Evolutionary conservation across 1,140 invertebrate species (phyloP), one percentile per base, ranked within the genome.

Genomic region (Ctenoplectra terminalis): DNA sequence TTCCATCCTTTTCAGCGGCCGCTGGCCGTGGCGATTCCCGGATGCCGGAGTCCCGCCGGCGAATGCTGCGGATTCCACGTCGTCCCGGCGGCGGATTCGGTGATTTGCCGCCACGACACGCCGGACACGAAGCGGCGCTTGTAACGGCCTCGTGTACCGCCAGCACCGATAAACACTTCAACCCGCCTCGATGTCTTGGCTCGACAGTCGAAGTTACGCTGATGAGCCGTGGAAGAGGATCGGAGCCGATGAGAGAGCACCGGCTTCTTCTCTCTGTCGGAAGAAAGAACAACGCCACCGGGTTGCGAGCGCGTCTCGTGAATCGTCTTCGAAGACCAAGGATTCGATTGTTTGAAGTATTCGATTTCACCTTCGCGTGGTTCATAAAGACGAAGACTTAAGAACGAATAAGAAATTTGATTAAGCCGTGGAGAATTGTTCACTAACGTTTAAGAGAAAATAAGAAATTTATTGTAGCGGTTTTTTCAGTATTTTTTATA

Each of bases 31-130:
- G 67, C 84, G 82, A 84, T 87, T 76, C 86, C 85, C 67, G 58
- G 66, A 87, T 87, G 58, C 85, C 86, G 48, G 66, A n/a, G 81
- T 58, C 54, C 48, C 48, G 26, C 54, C 46, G 81, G 34, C 76
- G 85, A 81, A 87, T 87, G 76, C 85, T 87, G 73, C 67, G 52
- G 72, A 87, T 87, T 87, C 86, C 86, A 87, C 77, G 69, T 72
- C 73, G 82, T 84, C 81, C 71, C 63, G 71, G 67, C 71, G 54
- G 58, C 60, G 63, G 82, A 87, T 87, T 87, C 86, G 86, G 85
- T 87, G 82, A 87, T 87, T 87, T 87, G 86, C 86, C 85, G 77
- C 76, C 76, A 73, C 85, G 86, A 87, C 86, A 87, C 82, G 85
- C 43, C 23, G 81, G 76, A 87, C 86, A 87, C 71, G 86, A 79